Evolutionary conservation across 2,113 vertebrate genomes (phyloP), one percentile per base, ranked within the genome.

Genomic region (Scatophagus argus): DNA sequence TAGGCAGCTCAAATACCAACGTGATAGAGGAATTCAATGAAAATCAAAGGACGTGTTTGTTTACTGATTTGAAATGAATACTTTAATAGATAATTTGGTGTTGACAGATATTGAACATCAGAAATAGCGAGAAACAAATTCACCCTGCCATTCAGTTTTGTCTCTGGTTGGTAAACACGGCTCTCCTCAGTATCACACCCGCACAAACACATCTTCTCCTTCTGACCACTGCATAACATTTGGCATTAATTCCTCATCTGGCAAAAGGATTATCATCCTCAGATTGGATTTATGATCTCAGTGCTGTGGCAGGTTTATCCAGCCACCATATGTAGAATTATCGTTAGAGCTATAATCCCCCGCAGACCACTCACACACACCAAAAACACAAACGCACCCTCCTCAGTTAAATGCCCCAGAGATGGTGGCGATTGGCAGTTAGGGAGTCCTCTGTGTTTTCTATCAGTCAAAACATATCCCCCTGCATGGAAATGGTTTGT

Each of bases 251-350:
- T 94, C 92, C 77, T 94, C 91, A 92, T 94, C 90, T 92, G 88
- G 87, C 89, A 89, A 87, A 91, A 83, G 87, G 92, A 90, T 95
- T 93, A 95, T 93, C 81, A 83, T 88, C 86, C 77, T 90, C 90
- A 91, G 92, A 94, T 94, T 94, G 93, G 93, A 93, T 94, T 93
- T 93, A 88, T 91, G 85, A 93, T 93, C 89, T 89, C 88, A 73
- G 83, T 87, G 89, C 92, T 92, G 88, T 89, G 91, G 92, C 91
- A 87, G 94, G 89, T 94, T 94, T 95, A 92, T 89, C 85, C 83
- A 88, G 78, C 82, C 90, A 91, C 93, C 93, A 94, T 94, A 94
- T 95, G 93, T 91, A 91, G 92, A 94, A 94, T 95, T 90, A 95
- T 93, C 92, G 92, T 93, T 88, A 91, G 85, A 77, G 83, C 64